Conservation (phyloP, 2,797 vertebrate genomes). For the Orientallactaga sibirica region DNA sequence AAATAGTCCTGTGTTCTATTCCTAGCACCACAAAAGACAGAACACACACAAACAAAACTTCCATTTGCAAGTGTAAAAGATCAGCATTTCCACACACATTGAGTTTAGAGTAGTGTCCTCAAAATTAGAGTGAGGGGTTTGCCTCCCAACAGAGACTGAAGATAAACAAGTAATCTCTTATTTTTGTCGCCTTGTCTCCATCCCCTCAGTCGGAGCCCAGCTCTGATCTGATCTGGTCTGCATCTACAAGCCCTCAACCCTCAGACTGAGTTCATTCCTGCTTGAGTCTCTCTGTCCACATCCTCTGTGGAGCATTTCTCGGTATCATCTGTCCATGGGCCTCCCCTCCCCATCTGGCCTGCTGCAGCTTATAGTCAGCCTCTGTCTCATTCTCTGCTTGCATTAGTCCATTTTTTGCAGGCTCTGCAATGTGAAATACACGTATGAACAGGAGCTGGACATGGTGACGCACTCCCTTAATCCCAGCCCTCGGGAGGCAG, state of each 20-base stretch:
- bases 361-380: background rate
- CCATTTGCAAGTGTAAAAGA: background rate
- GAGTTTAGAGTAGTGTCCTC: background rate
- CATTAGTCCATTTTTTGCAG: background rate
- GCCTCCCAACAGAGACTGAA: background rate
- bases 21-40: background rate
- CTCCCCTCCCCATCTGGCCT: no score
- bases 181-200: background rate
- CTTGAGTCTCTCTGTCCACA: background rate
- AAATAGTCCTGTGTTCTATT: background rate
- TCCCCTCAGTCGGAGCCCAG: background rate
- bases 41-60: background rate
- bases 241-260: no score
- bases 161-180: background rate
- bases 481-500: no score
- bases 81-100: background rate
- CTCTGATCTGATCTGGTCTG: background rate
- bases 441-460: background rate
- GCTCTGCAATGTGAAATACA: no score
- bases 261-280: background rate
- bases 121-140: background rate
- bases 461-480: no score
- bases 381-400: background rate
- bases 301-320: background rate
- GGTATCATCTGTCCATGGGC: no score